Percentiles rank a stretch among this genome's conserved stretches.
phyloP scores from a whole-genome alignment of 2,113 vertebrate genomes.

The Istiophorus platypterus region DNA sequence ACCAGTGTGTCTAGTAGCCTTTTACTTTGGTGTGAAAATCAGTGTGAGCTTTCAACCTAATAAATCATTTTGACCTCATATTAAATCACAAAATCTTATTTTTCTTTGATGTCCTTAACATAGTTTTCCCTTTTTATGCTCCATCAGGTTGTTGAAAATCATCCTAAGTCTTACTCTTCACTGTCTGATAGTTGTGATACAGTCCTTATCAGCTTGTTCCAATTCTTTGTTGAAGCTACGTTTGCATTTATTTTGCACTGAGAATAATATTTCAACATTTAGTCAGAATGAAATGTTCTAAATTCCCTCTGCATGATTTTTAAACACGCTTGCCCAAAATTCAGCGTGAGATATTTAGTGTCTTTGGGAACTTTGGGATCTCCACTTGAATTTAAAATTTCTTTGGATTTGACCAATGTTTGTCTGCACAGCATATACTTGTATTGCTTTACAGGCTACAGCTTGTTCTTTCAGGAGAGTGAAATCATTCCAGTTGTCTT shows the following conservation, averaged over 20 bases:
- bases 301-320: neutral
- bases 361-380: constrained; percentile 16
- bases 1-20: constrained; percentile 5
- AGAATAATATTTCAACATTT: constrained; percentile 1
- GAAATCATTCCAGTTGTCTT: constrained; percentile 3
- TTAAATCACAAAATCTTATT: neutral
- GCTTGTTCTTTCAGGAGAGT: neutral
- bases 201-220: constrained; percentile 4
- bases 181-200: neutral
- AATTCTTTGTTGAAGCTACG: neutral
- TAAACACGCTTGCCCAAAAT: neutral
- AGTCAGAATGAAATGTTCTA: neutral
- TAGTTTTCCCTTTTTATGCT: neutral
- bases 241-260: neutral
- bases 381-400: neutral
- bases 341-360: neutral
- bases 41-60: constrained; percentile 35
- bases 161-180: neutral
- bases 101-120: neutral
- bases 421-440: neutral
- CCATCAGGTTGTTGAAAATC: neutral
- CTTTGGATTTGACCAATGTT: neutral
- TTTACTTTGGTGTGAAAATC: constrained; percentile 48
- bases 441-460: neutral
- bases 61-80: constrained; percentile 22